phyloP scores from a whole-genome alignment of 2,888 invertebrate species.

The Calliphora vomitoria region DNA sequence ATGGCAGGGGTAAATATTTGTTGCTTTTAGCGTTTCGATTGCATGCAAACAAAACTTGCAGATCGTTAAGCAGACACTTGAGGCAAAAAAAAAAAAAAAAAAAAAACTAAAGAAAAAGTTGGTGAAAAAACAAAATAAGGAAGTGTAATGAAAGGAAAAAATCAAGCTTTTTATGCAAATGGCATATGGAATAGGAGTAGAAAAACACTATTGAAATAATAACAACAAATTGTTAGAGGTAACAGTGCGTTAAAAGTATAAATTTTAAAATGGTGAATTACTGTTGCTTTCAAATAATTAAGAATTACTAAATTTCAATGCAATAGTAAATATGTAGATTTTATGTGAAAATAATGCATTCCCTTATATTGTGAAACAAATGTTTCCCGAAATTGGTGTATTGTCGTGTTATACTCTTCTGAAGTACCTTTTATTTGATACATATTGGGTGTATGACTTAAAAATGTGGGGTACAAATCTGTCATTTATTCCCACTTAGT shows the following conservation, averaged over 20 bases:
- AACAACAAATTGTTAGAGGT: neutral
- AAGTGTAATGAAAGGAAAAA: conserved; percentile 43
- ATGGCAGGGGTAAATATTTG: conserved; percentile 73
- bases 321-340: too few relatives aligned
- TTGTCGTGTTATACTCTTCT: too few relatives aligned
- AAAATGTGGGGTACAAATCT: too few relatives aligned
- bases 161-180: conserved; percentile 36
- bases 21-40: conserved; percentile 75
- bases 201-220: conserved; percentile 14
- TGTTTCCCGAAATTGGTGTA: too few relatives aligned
- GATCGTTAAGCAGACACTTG: conserved; percentile 71
- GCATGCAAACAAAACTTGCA: conserved; percentile 72
- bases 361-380: too few relatives aligned
- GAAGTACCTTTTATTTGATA: too few relatives aligned
- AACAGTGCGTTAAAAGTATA: neutral
- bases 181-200: neutral
- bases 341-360: too few relatives aligned
- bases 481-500: too few relatives aligned
- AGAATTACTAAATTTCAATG: too few relatives aligned
- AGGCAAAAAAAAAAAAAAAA: too few relatives aligned
- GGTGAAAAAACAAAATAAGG: conserved; percentile 33
- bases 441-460: too few relatives aligned
- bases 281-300: neutral
- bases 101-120: conserved; percentile 36
- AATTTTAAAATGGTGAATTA: neutral